Percentiles rank a stretch among this genome's conserved stretches.
These are phyloP conservation scores for Trichonephila clavata DNA, from an alignment of 1,140 invertebrate species.

Conservation along the genomic window DNA sequence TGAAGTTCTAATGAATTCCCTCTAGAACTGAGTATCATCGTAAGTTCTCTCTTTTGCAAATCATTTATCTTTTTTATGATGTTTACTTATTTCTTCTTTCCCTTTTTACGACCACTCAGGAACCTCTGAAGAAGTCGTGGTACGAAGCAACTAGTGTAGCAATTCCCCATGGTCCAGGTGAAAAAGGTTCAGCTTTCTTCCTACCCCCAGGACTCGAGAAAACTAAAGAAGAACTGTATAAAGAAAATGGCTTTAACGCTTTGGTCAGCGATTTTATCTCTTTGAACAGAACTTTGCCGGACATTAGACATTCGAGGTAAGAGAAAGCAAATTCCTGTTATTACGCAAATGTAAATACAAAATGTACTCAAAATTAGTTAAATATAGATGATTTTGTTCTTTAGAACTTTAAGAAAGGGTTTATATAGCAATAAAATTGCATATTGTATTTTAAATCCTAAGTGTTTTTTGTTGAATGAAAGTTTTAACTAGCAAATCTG, in stretches of 20 bases:
- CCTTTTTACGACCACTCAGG: slow-evolving; percentile 25
- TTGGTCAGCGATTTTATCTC: slow-evolving; percentile 89
- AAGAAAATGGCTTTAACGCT: slow-evolving; percentile 91
- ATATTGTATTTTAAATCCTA: no score
- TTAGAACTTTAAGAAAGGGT: no score
- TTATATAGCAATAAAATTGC: no score
- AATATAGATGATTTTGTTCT: no score
- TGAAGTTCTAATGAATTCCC: not conserved
- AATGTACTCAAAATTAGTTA: no score
- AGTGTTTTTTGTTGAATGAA: no score
- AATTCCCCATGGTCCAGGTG: slow-evolving; percentile 84
- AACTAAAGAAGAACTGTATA: slow-evolving; percentile 85
- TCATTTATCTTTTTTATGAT: slow-evolving; percentile 26
- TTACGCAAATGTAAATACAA: not conserved
- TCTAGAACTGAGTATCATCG: no score
- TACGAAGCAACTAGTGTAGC: slow-evolving; percentile 31
- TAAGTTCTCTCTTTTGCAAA: not conserved
- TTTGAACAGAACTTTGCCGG: slow-evolving; percentile 88
- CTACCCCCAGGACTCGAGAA: slow-evolving; percentile 83
- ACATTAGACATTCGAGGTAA: slow-evolving; percentile 87
- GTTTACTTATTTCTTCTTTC: not conserved
- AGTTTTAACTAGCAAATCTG: no score
- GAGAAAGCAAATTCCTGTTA: not conserved
- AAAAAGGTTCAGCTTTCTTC: slow-evolving; percentile 86
- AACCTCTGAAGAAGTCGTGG: slow-evolving; percentile 53